Conservation (phyloP, 2,888 invertebrate species). For the Drosophila nr. perissopoda region DNA sequence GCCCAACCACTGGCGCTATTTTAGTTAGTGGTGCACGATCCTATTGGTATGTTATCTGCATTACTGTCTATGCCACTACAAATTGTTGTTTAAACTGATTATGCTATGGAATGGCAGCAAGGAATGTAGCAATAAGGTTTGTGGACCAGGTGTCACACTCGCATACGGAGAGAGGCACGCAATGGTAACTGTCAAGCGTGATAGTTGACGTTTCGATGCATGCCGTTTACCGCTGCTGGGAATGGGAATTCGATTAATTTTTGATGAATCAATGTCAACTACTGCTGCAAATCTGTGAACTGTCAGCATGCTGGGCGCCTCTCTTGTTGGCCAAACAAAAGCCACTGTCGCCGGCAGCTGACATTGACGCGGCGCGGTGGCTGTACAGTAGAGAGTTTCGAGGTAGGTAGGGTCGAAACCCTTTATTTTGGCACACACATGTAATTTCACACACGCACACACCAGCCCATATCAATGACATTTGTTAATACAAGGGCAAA, state of each 20-base stretch:
- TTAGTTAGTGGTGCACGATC: slow-evolving; percentile 8
- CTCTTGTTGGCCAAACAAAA: slow-evolving; percentile 58
- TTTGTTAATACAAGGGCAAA: slow-evolving; percentile 48
- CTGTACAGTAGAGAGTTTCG: not conserved
- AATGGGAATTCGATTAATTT: slow-evolving; percentile 82
- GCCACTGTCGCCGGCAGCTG: slow-evolving; percentile 49
- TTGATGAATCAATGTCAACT: slow-evolving; percentile 83
- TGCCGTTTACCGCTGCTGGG: slow-evolving; percentile 28
- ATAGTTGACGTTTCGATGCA: slow-evolving; percentile 64
- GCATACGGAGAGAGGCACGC: not conserved
- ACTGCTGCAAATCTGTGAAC: slow-evolving; percentile 75
- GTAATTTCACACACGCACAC: slow-evolving; percentile 48
- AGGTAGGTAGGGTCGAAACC: slow-evolving; percentile 9
- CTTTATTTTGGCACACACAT: slow-evolving; percentile 36
- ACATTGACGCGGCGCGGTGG: slow-evolving; percentile 34
- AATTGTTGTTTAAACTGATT: slow-evolving; percentile 72
- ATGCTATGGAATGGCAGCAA: slow-evolving; percentile 40
- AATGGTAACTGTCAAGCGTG: slow-evolving; percentile 35
- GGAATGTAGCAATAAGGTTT: slow-evolving; percentile 4
- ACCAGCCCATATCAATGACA: slow-evolving; percentile 54
- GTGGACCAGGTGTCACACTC: slow-evolving; percentile 30
- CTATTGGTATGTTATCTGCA: slow-evolving; percentile 13
- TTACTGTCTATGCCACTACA: slow-evolving; percentile 51
- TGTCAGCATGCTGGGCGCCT: slow-evolving; percentile 54
- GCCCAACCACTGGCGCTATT: slow-evolving; percentile 3